phyloP scores from a whole-genome alignment of 2,113 vertebrate species.

The Mobula hypostoma region DNA sequence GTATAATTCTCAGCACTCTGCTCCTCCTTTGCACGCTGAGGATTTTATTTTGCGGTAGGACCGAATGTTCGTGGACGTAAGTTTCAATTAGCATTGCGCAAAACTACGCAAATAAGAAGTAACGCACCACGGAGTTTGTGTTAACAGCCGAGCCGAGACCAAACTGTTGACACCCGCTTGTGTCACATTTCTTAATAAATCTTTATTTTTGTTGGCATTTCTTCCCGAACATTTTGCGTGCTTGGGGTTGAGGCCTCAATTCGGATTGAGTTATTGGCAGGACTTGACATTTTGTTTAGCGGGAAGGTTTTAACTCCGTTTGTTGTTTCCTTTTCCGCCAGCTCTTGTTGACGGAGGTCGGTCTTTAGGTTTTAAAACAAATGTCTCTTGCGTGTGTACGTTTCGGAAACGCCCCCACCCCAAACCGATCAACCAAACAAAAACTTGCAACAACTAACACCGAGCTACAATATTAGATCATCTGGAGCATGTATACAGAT shows the following conservation, averaged over 20 bases:
- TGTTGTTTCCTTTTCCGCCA: not conserved
- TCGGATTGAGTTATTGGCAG: not conserved
- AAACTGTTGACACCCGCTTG: not conserved
- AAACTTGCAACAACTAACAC: not conserved
- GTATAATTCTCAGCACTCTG: not conserved
- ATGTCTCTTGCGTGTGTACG: not conserved
- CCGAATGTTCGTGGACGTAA: constrained; percentile 7
- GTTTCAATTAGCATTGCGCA: not conserved
- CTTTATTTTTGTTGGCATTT: not conserved
- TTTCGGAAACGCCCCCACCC: constrained; percentile 1
- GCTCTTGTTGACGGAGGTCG: not conserved
- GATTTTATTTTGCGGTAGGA: not conserved
- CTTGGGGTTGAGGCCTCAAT: not conserved
- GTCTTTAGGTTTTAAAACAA: not conserved
- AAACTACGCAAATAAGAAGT: not conserved
- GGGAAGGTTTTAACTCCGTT: not conserved
- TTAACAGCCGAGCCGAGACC: not conserved
- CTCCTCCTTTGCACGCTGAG: not conserved
- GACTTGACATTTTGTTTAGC: not conserved
- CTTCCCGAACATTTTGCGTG: not conserved
- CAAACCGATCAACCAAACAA: not conserved
- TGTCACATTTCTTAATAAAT: not conserved
- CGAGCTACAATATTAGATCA: not conserved
- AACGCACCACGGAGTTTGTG: not conserved
- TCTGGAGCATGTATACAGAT: not conserved